These are phyloP conservation scores for Drosophila rhopaloa DNA, from an alignment of 1,140 invertebrate species.

Conservation along the genomic window DNA sequence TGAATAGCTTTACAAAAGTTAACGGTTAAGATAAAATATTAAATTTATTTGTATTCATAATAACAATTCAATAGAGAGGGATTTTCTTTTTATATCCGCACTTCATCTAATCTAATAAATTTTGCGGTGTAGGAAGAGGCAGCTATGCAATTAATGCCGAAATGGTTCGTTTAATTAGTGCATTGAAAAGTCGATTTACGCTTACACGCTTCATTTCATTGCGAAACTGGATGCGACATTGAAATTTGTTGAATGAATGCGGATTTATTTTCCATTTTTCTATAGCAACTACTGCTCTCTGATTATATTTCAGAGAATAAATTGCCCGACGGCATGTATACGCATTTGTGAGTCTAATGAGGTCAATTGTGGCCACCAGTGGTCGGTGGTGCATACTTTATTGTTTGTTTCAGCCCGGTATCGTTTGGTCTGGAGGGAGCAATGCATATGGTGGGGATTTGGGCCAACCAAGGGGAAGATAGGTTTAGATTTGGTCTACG, in stretches of 20 bases:
- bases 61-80: too few relatives aligned
- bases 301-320: slow-evolving; percentile 39
- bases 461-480: not conserved
- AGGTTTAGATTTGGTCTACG: slow-evolving; percentile 1
- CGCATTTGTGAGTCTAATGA: slow-evolving; percentile 33
- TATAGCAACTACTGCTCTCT: slow-evolving; percentile 5
- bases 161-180: slow-evolving; percentile 35
- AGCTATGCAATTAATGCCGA: slow-evolving; percentile 29
- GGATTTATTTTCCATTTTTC: slow-evolving; percentile 18
- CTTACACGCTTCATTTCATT: slow-evolving; percentile 31
- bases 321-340: slow-evolving; percentile 3
- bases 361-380: slow-evolving; percentile 56
- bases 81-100: not conserved
- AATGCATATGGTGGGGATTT: slow-evolving; percentile 1
- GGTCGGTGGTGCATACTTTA: slow-evolving; percentile 32
- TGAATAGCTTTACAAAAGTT: too few relatives aligned
- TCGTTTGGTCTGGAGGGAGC: slow-evolving; percentile 21
- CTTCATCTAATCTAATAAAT: not conserved
- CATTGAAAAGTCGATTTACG: slow-evolving; percentile 40
- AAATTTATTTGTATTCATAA: too few relatives aligned
- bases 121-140: not conserved
- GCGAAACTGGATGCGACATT: slow-evolving; percentile 35
- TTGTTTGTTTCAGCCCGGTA: slow-evolving; percentile 31
- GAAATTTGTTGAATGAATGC: slow-evolving; percentile 38
- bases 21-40: too few relatives aligned